Evolutionary conservation across 2,888 invertebrate genomes (phyloP).

Genomic region (Hirtodrosophila histrioides): DNA sequence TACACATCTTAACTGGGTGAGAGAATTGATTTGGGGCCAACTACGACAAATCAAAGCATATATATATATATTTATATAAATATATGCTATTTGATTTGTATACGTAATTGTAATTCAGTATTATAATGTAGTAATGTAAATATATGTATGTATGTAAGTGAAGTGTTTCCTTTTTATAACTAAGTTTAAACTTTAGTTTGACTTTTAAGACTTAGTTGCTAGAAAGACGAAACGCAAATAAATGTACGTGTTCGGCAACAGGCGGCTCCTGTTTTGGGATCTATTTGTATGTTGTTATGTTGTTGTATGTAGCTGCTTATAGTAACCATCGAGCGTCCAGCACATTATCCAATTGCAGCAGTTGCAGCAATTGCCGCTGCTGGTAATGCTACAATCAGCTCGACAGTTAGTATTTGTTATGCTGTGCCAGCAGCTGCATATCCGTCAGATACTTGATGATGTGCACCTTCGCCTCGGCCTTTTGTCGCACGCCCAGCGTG

Average conservation of each 20-base stretch:
- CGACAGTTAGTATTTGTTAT: slow-evolving; percentile 81
- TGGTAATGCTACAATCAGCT: slow-evolving; percentile 40
- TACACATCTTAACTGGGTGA: slow-evolving; percentile 67
- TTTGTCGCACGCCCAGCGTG: slow-evolving; percentile 81
- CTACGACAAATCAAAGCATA: slow-evolving; percentile 52
- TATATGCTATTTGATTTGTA: slow-evolving; percentile 32
- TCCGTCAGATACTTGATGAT: slow-evolving; percentile 82
- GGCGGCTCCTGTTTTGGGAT: slow-evolving; percentile 31
- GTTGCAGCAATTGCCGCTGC: slow-evolving; percentile 58
- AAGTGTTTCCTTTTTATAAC: slow-evolving; percentile 45
- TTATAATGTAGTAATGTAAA: slow-evolving; percentile 32
- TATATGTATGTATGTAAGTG: slow-evolving; percentile 17
- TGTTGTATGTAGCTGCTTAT: slow-evolving; percentile 49
- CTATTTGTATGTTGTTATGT: slow-evolving; percentile 3
- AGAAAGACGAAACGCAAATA: slow-evolving; percentile 39
- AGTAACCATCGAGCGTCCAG: slow-evolving; percentile 51
- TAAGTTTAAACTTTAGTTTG: slow-evolving; percentile 74
- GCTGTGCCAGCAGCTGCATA: slow-evolving; percentile 82
- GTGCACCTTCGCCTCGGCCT: slow-evolving; percentile 82
- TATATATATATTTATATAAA: slow-evolving; percentile 26
- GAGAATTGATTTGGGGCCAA: slow-evolving; percentile 40
- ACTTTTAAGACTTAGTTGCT: slow-evolving; percentile 71
- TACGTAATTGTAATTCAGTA: slow-evolving; percentile 37
- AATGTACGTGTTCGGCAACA: slow-evolving; percentile 26
- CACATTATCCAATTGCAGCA: slow-evolving; percentile 67